Base-by-base conservation (phyloP, 2,888 invertebrate species). In the Drosophila macrospina region DNA sequence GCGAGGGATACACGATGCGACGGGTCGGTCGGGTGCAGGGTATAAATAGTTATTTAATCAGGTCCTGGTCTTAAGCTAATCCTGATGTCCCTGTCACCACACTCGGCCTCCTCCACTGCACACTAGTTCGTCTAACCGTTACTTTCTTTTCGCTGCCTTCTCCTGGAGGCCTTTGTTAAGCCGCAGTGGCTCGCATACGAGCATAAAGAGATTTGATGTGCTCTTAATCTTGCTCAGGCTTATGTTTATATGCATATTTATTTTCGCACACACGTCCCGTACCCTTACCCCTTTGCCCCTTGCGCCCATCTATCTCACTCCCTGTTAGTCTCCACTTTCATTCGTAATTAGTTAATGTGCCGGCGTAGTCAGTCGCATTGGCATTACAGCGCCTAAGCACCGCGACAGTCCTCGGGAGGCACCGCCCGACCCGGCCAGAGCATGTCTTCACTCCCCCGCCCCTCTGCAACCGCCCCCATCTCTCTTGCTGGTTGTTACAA, bases 301-400 rank as follows among this genome's bases (percentile, higher is more conserved):
- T 11, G 15, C 51, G 16, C 20, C 44, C 28, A n/a, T 28, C 41
- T 45, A 45, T 28, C 24, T 50, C 37, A 16, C 32, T 37, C 6
- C 37, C 32, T 44, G 47, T 51, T 51, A n/a, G 60, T 44, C 41
- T 20, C 61, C 26, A 48, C 56, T 51, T 69, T 47, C 56, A 71
- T 69, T 75, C 63, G 80, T 82, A 88, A 82, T 82, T 82, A 82
- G 87, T 88, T 82, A 86, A 82, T 82, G 82, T 88, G 67, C 57
- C 55, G 64, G 42, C 55, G 59, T 37, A 61, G 85, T 74, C 82
- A 41, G 80, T 64, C 85, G 63, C 66, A 79, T 66, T 69, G 61
- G 51, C 62, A 69, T 65, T 57, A 73, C 42, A 42, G 48, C 16
- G 45, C 48, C 56, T 60, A 72, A 65, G 73, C 64, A 64, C 55